Evolutionary conservation across 2,888 invertebrate genomes (phyloP), one percentile per base, ranked within the genome.

Genomic region (Scaptomyza parva): DNA sequence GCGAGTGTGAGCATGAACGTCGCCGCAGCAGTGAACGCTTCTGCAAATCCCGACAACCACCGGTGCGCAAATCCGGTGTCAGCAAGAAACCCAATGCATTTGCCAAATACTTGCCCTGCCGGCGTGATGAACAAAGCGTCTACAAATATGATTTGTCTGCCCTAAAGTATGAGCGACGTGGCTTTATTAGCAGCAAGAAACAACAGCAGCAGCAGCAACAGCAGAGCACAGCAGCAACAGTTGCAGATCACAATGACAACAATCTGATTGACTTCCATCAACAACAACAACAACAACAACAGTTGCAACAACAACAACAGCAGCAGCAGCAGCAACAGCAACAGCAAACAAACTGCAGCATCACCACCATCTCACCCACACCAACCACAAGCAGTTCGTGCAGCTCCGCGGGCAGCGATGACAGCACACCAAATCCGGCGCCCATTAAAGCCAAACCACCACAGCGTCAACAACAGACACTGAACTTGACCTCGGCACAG

Each of bases 11-110:
- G 81, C 93, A 94, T 58, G 95, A 95, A 81, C 92, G 93, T 53
- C 91, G 95, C 11, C 92, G 95, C 70, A 94, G 93, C 73, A 93
- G 93, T 79, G 95, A 95, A 87, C 92, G 95, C 52, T 94, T 95
- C 89, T 93, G 95, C 75, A 92, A 94, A 68, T 93, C 94, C 3
- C 91, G 94, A 12, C 93, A 93, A 12, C 93, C 94, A 3, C 93
- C 94, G 45, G 94, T 93, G 18, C 93, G 94, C 39, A 92, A 92
- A 57, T 87, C 91, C 2, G 90, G 91, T 2, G 87, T 91, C 4
- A 88, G 87, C 50, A 92, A 91, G 61, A 92, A 91, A 67, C 83
- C 81, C 17, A 76, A 78, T 76, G 44, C 66, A 44, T 78, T 78
- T 26, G 80, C 81, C 48, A 90, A 85, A 53, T 90, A 89, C 61